Evolutionary conservation across 2,113 vertebrate species (phyloP), one percentile per base, ranked within the genome.

Genomic region (Thermophis baileyi): DNA sequence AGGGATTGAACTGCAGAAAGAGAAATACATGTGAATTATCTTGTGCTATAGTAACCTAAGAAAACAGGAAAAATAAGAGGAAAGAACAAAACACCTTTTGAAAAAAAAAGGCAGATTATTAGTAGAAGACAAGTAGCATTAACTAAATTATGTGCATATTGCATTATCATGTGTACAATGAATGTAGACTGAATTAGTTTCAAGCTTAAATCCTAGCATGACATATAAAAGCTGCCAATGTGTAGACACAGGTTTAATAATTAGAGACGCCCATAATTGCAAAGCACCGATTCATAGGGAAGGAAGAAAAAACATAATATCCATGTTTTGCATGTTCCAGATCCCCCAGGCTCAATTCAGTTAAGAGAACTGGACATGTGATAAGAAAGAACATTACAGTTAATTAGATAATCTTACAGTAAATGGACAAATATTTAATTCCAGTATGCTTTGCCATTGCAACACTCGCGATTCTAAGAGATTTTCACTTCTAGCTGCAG

Each of bases 31-130:
- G 4, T 87, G 54, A 10, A 14, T 3, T 74, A 49, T 53, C 69
- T 49, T 93, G 14, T 1, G 30, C 47, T 81, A 1, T 89, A 3
- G 6, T 89, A 90, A 53, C 91, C 0, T 8, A 91, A 57, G 51
- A 87, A 90, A 81, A 81, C 46, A 93, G 55, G 25, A 35, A 90
- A 55, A 40, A 35, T 7, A 60, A 47, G 47, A 10, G 86, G 91
- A 0, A 0, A 49, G 91, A 63, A 25, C 87, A 0, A 0, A 63
- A 91, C 63, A 20, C 0, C 14, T 0, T 95, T 93, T 16, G 0
- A 69, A 57, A 81, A 55, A 5, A 1, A 18, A 51, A 87, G 92
- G 4, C 9, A 91, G 69, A 40, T 40, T 40, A n/a, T 18, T 7
- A 0, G 0, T 1, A 51, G 47, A 88, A 92, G 24, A 10, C 3